phyloP scores from a whole-genome alignment of 2,797 vertebrate species.

The Alca torda region DNA sequence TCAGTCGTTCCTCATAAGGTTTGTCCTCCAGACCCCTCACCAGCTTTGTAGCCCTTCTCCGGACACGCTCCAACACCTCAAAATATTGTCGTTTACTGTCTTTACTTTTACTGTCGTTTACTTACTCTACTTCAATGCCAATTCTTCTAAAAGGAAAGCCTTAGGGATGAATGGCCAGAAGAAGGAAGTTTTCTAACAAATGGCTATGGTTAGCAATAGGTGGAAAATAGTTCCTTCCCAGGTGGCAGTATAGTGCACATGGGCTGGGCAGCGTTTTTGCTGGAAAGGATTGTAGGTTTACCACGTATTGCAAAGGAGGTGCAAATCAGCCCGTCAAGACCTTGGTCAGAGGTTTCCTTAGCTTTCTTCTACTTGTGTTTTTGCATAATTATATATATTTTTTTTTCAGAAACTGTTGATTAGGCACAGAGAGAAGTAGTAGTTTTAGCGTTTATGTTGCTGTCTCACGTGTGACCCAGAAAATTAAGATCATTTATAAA shows the following conservation, averaged over 20 bases:
- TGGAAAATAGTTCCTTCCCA: background rate
- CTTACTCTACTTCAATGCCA: background rate
- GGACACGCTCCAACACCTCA: no score
- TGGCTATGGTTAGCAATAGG: background rate
- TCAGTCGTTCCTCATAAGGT: no score
- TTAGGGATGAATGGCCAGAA: background rate
- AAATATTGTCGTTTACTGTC: no score
- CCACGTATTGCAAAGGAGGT: background rate
- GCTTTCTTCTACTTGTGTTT: background rate
- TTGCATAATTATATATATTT: background rate
- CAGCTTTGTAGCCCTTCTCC: no score
- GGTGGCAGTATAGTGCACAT: fast-evolving
- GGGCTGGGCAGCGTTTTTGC: background rate
- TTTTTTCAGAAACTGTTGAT: background rate
- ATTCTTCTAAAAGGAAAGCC: background rate
- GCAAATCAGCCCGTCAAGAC: background rate
- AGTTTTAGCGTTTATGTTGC: background rate
- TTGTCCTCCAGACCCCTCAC: no score
- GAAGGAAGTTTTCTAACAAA: background rate
- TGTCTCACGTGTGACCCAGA: background rate
- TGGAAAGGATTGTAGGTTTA: background rate
- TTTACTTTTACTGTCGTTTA: no score
- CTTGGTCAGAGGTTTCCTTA: background rate
- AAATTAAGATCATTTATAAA: background rate
- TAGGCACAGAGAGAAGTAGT: background rate